A percentile compares a stretch with the other conserved stretches of the same genome.
Conservation (phyloP, 2,797 vertebrate genomes). For the Borostomias antarcticus region DNA sequence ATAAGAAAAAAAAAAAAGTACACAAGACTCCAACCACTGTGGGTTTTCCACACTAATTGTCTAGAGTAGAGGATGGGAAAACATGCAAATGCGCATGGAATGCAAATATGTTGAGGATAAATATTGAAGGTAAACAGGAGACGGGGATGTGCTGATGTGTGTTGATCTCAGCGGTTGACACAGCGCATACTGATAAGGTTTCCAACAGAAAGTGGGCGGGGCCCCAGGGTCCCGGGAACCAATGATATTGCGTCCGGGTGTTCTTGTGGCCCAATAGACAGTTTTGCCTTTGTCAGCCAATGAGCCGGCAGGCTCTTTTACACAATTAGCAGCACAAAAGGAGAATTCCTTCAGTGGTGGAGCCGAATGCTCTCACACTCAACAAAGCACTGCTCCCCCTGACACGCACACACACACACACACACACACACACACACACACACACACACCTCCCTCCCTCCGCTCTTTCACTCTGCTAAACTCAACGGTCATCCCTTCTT, state of each 20-base stretch:
- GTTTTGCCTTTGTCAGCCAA: constrained; percentile 2
- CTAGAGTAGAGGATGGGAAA: neutral
- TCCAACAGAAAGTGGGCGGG: constrained; percentile 6
- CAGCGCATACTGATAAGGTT: neutral
- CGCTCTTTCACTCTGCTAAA: constrained; percentile 5
- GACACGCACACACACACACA: neutral
- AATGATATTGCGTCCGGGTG: constrained; percentile 41
- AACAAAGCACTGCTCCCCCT: neutral
- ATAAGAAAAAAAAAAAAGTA: neutral
- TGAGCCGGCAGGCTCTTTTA: neutral
- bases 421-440: neutral
- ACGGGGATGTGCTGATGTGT: neutral
- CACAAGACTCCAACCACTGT: neutral
- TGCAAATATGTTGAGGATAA: neutral
- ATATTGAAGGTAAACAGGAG: neutral
- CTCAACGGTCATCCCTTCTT: neutral
- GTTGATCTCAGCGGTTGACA: neutral
- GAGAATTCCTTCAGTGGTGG: constrained; percentile 24
- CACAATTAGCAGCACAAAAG: constrained; percentile 29
- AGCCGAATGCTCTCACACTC: constrained; percentile 3
- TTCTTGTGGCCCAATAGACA: neutral
- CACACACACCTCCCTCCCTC: neutral
- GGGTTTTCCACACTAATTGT: neutral
- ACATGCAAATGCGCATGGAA: neutral
- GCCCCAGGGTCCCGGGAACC: constrained; percentile 56